Evolutionary conservation across 2,888 invertebrate species (phyloP).

Genomic region (Galeopsomyia nigrocyanea): DNA sequence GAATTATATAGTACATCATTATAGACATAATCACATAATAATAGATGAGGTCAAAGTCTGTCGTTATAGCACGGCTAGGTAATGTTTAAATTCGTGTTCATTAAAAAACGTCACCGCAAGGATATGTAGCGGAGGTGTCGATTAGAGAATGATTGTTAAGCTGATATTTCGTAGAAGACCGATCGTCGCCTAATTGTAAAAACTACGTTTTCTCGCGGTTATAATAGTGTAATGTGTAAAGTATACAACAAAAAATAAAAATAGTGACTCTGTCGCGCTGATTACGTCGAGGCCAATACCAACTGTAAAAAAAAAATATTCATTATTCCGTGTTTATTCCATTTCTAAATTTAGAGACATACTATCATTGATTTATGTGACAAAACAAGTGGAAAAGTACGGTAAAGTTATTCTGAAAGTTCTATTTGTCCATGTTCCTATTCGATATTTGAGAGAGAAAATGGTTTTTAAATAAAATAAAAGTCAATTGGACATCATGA

Average conservation of each 20-base stretch:
- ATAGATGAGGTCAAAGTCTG: constrained; percentile 42
- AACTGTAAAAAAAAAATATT: constrained; percentile 43
- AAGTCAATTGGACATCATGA: no score
- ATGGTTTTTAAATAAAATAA: no score
- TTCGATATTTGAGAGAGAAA: no score
- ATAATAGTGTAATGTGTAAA: constrained; percentile 19
- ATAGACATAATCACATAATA: constrained; percentile 28
- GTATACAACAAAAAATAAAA: constrained; percentile 16
- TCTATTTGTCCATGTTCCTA: no score
- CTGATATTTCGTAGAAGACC: constrained; percentile 23
- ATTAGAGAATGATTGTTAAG: constrained; percentile 40
- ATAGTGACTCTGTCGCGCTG: constrained; percentile 14
- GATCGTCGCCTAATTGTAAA: constrained; percentile 30
- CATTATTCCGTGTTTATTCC: constrained; percentile 14
- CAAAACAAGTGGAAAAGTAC: no score
- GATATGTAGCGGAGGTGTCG: constrained; percentile 20
- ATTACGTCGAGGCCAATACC: constrained; percentile 31
- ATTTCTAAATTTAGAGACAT: constrained; percentile 12
- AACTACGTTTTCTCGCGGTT: constrained; percentile 31
- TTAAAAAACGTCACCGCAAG: constrained; percentile 22
- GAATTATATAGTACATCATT: constrained; percentile 24
- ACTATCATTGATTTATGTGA: no score
- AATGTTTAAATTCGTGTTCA: constrained; percentile 34
- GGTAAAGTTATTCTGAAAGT: no score
- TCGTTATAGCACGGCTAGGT: constrained; percentile 40